These are phyloP conservation scores for Isichthys henryi DNA, from an alignment of 2,113 vertebrate genomes.

Conservation along the genomic window DNA sequence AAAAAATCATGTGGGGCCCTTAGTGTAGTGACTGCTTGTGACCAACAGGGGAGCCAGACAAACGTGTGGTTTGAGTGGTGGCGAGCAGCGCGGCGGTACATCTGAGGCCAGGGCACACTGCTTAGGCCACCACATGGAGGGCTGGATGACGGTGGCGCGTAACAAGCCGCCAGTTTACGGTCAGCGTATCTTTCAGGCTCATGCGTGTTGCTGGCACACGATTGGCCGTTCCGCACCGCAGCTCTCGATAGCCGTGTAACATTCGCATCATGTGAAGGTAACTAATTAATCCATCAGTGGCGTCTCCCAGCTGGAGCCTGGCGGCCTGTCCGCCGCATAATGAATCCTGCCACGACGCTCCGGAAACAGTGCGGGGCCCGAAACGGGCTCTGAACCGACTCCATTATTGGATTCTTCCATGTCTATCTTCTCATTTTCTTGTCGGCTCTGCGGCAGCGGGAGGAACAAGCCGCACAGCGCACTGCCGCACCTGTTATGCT, in stretches of 20 bases:
- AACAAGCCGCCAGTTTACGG: background rate
- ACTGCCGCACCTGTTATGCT: background rate
- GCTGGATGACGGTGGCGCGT: background rate
- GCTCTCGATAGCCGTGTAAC: background rate
- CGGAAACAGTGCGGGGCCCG: background rate
- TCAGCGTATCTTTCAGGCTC: background rate
- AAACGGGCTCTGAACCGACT: background rate
- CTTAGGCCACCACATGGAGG: background rate
- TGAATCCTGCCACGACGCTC: background rate
- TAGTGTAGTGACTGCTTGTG: background rate
- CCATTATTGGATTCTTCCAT: background rate
- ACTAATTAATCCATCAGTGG: background rate
- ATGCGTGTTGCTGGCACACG: background rate
- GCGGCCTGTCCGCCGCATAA: background rate
- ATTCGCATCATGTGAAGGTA: background rate
- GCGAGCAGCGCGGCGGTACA: too few relatives aligned
- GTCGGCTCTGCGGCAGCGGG: background rate
- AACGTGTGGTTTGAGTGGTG: background rate
- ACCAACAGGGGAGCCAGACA: background rate
- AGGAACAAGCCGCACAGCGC: background rate
- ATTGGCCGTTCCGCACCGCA: background rate
- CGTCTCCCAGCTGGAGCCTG: background rate
- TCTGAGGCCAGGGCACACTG: background rate
- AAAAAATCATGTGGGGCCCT: background rate
- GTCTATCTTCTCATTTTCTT: slow-evolving; percentile 5